Evolutionary conservation across 2,888 invertebrate genomes (phyloP).

Genomic region (Lepidochitona cinerea): DNA sequence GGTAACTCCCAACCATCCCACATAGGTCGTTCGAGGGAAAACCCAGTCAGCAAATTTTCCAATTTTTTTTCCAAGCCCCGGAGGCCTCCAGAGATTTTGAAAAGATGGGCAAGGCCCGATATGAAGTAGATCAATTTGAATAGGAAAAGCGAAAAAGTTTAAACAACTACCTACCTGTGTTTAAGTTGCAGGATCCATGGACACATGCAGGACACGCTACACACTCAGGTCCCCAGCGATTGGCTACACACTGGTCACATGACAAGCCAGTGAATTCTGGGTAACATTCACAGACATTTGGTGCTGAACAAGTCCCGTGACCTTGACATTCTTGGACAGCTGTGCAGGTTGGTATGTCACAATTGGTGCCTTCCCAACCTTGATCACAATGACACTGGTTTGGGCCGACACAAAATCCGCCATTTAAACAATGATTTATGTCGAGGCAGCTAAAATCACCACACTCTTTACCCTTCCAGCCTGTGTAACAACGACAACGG

Average conservation of each 20-base stretch:
- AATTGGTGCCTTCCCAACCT: slow-evolving; percentile 34
- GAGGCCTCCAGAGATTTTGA: too few species aligned
- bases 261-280: background rate
- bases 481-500: slow-evolving; percentile 29
- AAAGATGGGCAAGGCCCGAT: too few species aligned
- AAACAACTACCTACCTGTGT: background rate
- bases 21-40: too few species aligned
- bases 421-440: slow-evolving; percentile 32
- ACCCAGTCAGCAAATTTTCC: too few species aligned
- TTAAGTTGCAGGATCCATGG: slow-evolving; percentile 17
- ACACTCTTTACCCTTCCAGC: slow-evolving; percentile 28
- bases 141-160: too few species aligned
- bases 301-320: slow-evolving; percentile 29
- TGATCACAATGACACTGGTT: slow-evolving; percentile 33
- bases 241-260: slow-evolving; percentile 13
- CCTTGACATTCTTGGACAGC: slow-evolving; percentile 26
- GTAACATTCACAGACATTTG: slow-evolving; percentile 28
- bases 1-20: too few species aligned
- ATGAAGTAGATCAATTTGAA: too few species aligned
- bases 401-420: slow-evolving; percentile 37
- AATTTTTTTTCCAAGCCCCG: too few species aligned
- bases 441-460: slow-evolving; percentile 27
- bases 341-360: slow-evolving; percentile 30
- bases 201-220: slow-evolving; percentile 6
- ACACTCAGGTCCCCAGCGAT: slow-evolving; percentile 16